Evolutionary conservation across 2,113 vertebrate genomes (phyloP).

Genomic region (Leucopternis melanops): DNA sequence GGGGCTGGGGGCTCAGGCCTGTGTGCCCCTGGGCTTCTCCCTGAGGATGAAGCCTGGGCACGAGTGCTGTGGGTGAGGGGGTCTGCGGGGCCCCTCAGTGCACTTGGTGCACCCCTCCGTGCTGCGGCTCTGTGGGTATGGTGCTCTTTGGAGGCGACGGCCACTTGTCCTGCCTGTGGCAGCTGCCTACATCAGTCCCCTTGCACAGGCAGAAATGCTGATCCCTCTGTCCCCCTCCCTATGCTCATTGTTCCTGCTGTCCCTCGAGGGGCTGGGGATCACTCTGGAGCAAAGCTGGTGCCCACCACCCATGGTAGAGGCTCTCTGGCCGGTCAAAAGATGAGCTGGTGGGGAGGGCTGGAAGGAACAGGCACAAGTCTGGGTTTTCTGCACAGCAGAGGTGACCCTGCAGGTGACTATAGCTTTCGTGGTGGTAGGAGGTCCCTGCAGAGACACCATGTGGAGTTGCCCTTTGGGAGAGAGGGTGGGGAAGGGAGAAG

Average conservation of each 20-base stretch:
- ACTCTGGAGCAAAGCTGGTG: background rate
- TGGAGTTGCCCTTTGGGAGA: background rate
- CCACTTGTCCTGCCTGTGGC: fast-evolving
- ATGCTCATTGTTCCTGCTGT: background rate
- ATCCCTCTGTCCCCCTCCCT: background rate
- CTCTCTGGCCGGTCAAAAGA: background rate
- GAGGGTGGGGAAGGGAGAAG: background rate
- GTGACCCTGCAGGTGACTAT: background rate
- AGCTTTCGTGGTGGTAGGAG: background rate
- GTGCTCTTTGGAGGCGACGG: background rate
- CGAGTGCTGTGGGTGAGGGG: fast-evolving
- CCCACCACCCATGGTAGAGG: background rate
- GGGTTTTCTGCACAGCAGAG: background rate
- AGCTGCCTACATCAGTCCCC: background rate
- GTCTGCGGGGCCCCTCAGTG: background rate
- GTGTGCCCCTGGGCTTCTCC: background rate
- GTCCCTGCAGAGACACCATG: background rate
- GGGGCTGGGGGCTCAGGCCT: background rate
- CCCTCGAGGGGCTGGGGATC: fast-evolving
- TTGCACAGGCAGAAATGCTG: background rate
- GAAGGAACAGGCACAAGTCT: background rate
- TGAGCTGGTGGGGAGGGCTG: background rate
- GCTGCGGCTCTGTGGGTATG: background rate
- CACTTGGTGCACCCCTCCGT: fast-evolving
- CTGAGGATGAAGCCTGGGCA: background rate